Conservation (phyloP, 92 coral and sea anemone genomes). For the Phenganax subtilis region DNA sequence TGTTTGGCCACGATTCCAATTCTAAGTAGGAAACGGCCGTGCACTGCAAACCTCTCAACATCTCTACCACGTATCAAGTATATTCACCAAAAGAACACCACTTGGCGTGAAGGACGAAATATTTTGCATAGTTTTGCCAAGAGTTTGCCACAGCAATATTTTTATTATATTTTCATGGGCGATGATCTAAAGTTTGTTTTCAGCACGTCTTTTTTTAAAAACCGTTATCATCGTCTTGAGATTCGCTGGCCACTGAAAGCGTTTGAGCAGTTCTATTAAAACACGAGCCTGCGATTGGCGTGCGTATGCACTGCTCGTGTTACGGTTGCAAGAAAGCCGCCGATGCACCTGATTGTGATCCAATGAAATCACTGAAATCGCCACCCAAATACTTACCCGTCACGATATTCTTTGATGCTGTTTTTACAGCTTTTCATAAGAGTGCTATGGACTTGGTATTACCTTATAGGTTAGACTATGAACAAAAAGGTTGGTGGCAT, state of each 20-base stretch:
- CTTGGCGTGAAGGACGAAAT: slow-evolving; percentile 88
- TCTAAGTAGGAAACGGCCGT: slow-evolving; percentile 64
- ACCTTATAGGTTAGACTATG: slow-evolving; percentile 77
- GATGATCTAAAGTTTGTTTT: slow-evolving; percentile 72
- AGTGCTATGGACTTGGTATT: slow-evolving; percentile 56
- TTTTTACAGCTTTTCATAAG: slow-evolving; percentile 76
- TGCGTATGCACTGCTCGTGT: slow-evolving; percentile 74
- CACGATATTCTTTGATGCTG: slow-evolving; percentile 83
- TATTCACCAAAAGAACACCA: slow-evolving; percentile 47
- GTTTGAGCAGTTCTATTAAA: slow-evolving; percentile 64
- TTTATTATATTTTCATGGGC: slow-evolving; percentile 71
- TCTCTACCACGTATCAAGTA: slow-evolving; percentile 50
- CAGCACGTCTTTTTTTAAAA: slow-evolving; percentile 46
- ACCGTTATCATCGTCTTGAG: slow-evolving; percentile 25
- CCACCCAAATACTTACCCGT: slow-evolving; percentile 59
- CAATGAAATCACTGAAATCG: slow-evolving; percentile 55
- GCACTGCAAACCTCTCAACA: slow-evolving; percentile 36
- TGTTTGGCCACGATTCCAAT: slow-evolving; percentile 49
- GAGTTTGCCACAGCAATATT: slow-evolving; percentile 48
- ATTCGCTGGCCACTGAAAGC: slow-evolving; percentile 52
- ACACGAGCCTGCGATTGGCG: slow-evolving; percentile 75
- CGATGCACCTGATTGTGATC: slow-evolving; percentile 60
- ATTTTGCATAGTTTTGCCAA: slow-evolving; percentile 57
- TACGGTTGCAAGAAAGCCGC: slow-evolving; percentile 50
- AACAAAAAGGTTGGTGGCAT: slow-evolving; percentile 85